Conservation (phyloP, 2,888 invertebrate genomes). For the Oscheius sp. region DNA sequence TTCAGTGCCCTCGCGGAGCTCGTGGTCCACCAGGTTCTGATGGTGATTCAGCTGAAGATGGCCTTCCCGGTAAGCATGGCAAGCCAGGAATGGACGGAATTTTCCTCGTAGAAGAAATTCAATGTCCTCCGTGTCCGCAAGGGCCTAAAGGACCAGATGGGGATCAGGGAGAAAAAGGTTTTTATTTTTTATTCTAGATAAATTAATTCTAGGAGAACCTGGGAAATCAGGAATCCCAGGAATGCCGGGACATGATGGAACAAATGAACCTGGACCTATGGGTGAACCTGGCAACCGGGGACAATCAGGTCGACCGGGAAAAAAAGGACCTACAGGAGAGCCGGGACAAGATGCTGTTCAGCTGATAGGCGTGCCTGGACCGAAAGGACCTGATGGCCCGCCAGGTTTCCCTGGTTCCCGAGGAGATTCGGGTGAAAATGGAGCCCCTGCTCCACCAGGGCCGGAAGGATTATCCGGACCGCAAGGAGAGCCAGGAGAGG, state of each 20-base stretch:
- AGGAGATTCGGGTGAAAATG: constrained; percentile 53
- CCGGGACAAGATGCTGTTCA: constrained; percentile 54
- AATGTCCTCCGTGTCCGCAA: constrained; percentile 48
- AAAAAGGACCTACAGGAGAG: constrained; percentile 41
- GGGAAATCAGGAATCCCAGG: constrained; percentile 48
- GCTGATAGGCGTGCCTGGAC: constrained; percentile 39
- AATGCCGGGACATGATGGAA: constrained; percentile 40
- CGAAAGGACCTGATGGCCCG: constrained; percentile 41
- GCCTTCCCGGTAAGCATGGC: constrained; percentile 40
- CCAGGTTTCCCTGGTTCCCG: constrained; percentile 43
- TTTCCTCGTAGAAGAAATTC: constrained; percentile 45
- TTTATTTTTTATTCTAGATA: no score
- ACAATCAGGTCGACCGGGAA: constrained; percentile 33
- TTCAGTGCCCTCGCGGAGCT: constrained; percentile 50
- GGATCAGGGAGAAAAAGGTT: constrained; percentile 37
- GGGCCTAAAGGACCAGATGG: constrained; percentile 50
- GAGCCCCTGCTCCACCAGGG: constrained; percentile 45
- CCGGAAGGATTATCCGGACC: constrained; percentile 46
- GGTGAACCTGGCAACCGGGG: constrained; percentile 46
- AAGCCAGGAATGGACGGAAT: constrained; percentile 50
- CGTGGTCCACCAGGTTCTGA: constrained; percentile 49
- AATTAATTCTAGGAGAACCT: no score
- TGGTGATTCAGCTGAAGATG: constrained; percentile 45
- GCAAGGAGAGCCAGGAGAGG: constrained; percentile 44
- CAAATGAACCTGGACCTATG: constrained; percentile 42